Percentiles rank a stretch among this genome's conserved stretches.
phyloP scores from a whole-genome alignment of 2,888 invertebrate species.

The Philhelius pedissequus region DNA sequence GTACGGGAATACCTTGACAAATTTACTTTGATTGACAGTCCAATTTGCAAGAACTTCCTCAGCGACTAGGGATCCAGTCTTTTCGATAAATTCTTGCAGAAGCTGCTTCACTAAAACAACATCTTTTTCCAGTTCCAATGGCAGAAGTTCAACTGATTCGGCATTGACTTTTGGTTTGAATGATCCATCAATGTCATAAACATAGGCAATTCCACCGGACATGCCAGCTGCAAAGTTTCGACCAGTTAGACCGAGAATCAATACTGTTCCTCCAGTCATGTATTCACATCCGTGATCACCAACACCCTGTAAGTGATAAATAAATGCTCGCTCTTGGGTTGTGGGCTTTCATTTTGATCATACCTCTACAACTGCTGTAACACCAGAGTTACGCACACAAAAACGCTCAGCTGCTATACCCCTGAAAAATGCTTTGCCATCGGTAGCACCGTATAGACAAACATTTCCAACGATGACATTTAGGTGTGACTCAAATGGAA shows the following conservation, averaged over 20 bases:
- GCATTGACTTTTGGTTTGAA: conserved; percentile 93
- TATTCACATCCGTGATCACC: conserved; percentile 99
- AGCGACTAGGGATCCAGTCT: conserved; percentile 94
- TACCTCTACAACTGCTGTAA: conserved; percentile 94
- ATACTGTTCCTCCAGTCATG: conserved; percentile 97
- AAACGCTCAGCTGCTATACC: conserved; percentile 99
- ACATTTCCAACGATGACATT: conserved; percentile 99
- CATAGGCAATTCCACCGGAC: conserved; percentile 97
- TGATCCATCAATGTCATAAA: conserved; percentile 92
- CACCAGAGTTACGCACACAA: conserved; percentile 98
- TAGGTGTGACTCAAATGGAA: conserved; percentile 92
- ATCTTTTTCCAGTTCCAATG: conserved; percentile 89
- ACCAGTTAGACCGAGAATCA: conserved; percentile 96
- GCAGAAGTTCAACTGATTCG: conserved; percentile 96
- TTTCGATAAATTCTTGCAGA: conserved; percentile 90
- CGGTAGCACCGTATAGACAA: conserved; percentile 97
- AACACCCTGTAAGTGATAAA: conserved; percentile 83
- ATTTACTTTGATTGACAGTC: conserved; percentile 87
- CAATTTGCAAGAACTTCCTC: conserved; percentile 88
- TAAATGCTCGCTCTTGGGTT: not conserved
- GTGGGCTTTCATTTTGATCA: conserved; percentile 26
- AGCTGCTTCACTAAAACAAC: conserved; percentile 86
- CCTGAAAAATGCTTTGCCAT: conserved; percentile 95
- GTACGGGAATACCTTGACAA: conserved; percentile 97
- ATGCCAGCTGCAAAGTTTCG: conserved; percentile 99